Percentiles rank a stretch among this genome's conserved stretches.
Conservation (phyloP, 2,113 vertebrate genomes). For the Prietella phreatophila region DNA sequence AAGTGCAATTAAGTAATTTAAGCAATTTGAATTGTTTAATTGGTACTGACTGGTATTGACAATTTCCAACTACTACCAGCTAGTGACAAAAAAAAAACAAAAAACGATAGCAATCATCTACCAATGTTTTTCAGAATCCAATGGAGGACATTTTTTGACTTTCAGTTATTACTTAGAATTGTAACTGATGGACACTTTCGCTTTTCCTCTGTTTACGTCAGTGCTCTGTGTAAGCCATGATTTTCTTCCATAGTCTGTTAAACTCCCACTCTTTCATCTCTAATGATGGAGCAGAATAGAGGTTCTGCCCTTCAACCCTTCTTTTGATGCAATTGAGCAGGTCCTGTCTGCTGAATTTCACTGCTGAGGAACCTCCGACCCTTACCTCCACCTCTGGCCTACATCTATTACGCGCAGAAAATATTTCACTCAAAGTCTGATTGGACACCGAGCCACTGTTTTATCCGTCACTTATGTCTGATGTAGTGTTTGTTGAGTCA, state of each 20-base stretch:
- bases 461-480: slow-evolving; percentile 7
- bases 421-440: not conserved
- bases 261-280: not conserved
- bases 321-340: slow-evolving; percentile 16
- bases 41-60: not conserved
- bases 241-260: not conserved
- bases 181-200: not conserved
- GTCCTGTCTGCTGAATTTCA: slow-evolving; percentile 15
- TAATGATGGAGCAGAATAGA: not conserved
- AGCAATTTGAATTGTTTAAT: not conserved
- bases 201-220: not conserved
- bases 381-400: slow-evolving; percentile 5
- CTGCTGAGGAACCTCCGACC: not conserved
- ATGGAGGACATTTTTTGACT: not conserved
- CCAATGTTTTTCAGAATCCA: not conserved
- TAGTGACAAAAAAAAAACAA: not conserved
- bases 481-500: slow-evolving; percentile 17
- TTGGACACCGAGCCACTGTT: not conserved
- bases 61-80: not conserved
- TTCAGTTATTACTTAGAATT: not conserved
- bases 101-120: not conserved
- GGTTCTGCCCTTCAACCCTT: slow-evolving; percentile 25
- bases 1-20: slow-evolving; percentile 9
- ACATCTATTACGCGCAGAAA: not conserved
- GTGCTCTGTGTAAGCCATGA: not conserved